A percentile compares a stretch with the other conserved stretches of the same genome.
phyloP scores from a whole-genome alignment of 2,888 invertebrate genomes.

The Corbicula japonica region DNA sequence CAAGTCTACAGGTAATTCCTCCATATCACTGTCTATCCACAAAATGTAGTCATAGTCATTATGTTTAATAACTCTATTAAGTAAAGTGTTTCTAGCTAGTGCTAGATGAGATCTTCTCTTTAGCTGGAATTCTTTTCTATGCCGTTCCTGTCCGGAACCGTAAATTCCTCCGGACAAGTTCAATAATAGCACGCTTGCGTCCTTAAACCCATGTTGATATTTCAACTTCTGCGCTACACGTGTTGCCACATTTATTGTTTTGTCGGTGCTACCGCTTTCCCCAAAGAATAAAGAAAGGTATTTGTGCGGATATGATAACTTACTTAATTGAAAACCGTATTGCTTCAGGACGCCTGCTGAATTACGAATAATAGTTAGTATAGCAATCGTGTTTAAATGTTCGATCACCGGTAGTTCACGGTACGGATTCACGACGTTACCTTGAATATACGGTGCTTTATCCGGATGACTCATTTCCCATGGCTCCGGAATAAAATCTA shows the following conservation, averaged over 20 bases:
- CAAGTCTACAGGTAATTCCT: no score
- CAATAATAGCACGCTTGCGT: constrained; percentile 72
- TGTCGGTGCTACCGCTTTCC: constrained; percentile 82
- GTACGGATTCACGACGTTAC: background rate
- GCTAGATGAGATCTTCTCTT: constrained; percentile 78
- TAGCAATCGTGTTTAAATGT: constrained; percentile 70
- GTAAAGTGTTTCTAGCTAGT: constrained; percentile 77
- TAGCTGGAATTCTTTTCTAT: constrained; percentile 71
- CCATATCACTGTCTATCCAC: no score
- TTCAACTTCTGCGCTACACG: constrained; percentile 63
- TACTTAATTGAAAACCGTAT: constrained; percentile 72
- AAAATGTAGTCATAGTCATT: no score
- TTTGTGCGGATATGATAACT: constrained; percentile 79
- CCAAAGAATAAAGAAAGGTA: constrained; percentile 81
- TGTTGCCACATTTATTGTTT: constrained; percentile 72
- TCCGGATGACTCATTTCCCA: no score
- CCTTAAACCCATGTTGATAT: constrained; percentile 68
- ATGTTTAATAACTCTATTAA: no score
- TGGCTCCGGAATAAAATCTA: no score
- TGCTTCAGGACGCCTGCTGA: constrained; percentile 67
- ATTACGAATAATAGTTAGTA: constrained; percentile 81
- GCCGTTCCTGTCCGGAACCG: constrained; percentile 69
- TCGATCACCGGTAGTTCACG: constrained; percentile 39
- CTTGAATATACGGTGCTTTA: background rate
- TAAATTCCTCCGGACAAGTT: constrained; percentile 69